These are phyloP conservation scores for Smittia aterrima DNA, from an alignment of 2,888 invertebrate species.

Conservation along the genomic window DNA sequence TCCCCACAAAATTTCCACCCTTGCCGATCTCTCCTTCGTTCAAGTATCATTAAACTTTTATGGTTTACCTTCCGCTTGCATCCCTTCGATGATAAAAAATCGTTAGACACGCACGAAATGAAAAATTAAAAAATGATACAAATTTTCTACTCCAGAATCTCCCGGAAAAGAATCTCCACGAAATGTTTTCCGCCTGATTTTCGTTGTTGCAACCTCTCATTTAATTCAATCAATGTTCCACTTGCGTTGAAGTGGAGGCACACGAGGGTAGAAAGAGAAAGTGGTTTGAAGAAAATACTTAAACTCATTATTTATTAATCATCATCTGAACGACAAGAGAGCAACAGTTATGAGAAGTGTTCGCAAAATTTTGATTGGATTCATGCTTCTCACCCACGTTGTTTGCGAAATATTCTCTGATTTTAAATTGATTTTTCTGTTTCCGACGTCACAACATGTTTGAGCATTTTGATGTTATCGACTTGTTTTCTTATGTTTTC, in stretches of 20 bases:
- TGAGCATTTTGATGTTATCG: not conserved
- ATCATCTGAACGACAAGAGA: not conserved
- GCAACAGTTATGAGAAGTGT: slow-evolving; percentile 22
- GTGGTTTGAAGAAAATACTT: not conserved
- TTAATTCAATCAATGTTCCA: slow-evolving; percentile 28
- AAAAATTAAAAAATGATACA: slow-evolving; percentile 22
- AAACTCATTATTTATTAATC: slow-evolving; percentile 30
- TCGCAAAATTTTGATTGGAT: not conserved
- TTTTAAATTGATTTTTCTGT: not conserved
- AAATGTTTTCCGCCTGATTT: slow-evolving; percentile 13
- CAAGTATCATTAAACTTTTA: slow-evolving; percentile 24
- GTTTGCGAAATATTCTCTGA: not conserved
- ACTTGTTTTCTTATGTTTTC: not conserved
- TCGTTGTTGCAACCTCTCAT: not conserved
- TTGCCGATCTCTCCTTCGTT: not conserved
- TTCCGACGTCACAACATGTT: not conserved
- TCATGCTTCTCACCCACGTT: not conserved
- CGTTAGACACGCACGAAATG: slow-evolving; percentile 25
- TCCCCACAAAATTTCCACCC: too few species aligned
- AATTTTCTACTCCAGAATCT: too few species aligned
- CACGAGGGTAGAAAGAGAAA: not conserved
- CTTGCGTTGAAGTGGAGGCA: not conserved
- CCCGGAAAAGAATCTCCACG: too few species aligned
- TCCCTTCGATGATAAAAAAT: not conserved
- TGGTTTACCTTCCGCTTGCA: not conserved